These are phyloP conservation scores for Notocelia uddmanniana DNA, from an alignment of 2,888 invertebrate genomes.

Conservation along the genomic window DNA sequence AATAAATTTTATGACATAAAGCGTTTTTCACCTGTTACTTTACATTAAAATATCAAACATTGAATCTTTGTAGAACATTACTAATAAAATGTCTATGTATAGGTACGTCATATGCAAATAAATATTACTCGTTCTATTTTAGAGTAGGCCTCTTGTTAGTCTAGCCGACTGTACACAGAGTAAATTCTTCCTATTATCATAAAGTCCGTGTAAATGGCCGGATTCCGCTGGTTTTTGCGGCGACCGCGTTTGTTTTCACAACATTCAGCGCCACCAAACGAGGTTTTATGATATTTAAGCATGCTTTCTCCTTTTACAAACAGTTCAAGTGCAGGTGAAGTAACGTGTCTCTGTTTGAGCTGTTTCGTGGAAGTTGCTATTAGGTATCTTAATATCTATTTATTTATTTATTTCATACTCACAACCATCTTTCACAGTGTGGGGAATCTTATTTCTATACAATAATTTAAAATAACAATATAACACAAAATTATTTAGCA, in stretches of 20 bases:
- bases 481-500: too few species aligned
- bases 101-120: not conserved
- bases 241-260: conserved; percentile 35
- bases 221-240: conserved; percentile 42
- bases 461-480: too few species aligned
- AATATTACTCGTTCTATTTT: not conserved
- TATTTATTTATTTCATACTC: too few species aligned
- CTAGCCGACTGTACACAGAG: conserved; percentile 32
- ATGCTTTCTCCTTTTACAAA: conserved; percentile 15
- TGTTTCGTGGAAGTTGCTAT: not conserved
- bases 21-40: not conserved
- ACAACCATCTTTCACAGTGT: too few species aligned
- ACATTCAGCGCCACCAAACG: conserved; percentile 29
- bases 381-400: too few species aligned
- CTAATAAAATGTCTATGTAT: not conserved
- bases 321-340: not conserved
- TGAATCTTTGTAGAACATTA: not conserved
- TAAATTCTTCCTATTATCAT: conserved; percentile 35
- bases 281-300: conserved; percentile 13
- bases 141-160: not conserved
- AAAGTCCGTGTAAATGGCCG: conserved; percentile 44
- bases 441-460: too few species aligned
- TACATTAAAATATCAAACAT: not conserved
- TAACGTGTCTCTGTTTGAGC: not conserved
- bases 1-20: not conserved